Evolutionary conservation across 2,888 invertebrate species (phyloP).

Genomic region (Theristus sp.): DNA sequence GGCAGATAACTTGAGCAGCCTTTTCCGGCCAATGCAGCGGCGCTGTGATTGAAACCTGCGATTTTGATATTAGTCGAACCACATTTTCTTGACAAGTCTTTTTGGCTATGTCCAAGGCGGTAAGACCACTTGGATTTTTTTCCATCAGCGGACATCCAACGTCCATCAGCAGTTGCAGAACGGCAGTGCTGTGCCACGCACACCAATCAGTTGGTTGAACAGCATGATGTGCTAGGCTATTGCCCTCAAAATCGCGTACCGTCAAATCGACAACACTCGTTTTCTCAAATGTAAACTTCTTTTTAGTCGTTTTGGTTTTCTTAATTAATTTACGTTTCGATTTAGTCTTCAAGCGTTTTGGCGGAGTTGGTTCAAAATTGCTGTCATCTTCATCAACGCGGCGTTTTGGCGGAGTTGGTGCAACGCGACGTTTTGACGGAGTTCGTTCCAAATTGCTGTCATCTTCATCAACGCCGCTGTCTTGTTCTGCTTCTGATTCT

Average conservation of each 20-base stretch:
- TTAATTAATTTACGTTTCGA: too few species aligned
- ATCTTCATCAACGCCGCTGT: conserved; percentile 4
- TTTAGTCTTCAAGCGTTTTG: too few species aligned
- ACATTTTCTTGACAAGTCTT: too few species aligned
- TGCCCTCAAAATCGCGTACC: conserved; percentile 26
- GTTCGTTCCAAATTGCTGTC: too few species aligned
- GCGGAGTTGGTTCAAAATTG: background rate
- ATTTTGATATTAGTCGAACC: too few species aligned
- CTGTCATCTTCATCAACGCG: conserved; percentile 4
- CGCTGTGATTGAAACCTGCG: too few species aligned
- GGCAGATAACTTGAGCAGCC: background rate
- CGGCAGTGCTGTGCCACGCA: conserved; percentile 30
- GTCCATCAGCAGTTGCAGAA: conserved; percentile 25
- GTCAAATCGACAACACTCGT: conserved; percentile 25
- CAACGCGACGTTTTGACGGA: too few species aligned
- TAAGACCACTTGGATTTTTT: too few species aligned
- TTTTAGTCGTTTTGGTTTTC: conserved; percentile 4
- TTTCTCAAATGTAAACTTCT: conserved; percentile 10
- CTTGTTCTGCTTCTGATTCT: conserved; percentile 8
- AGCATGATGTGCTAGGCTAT: conserved; percentile 31
- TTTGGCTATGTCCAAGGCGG: too few species aligned
- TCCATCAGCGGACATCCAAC: conserved; percentile 4
- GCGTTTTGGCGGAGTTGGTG: too few species aligned
- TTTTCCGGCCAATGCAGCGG: background rate
- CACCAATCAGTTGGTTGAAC: conserved; percentile 29